A percentile compares a stretch with the other conserved stretches of the same genome.
These are phyloP conservation scores for Morone saxatilis DNA, from an alignment of 2,113 vertebrate genomes.

Conservation along the genomic window DNA sequence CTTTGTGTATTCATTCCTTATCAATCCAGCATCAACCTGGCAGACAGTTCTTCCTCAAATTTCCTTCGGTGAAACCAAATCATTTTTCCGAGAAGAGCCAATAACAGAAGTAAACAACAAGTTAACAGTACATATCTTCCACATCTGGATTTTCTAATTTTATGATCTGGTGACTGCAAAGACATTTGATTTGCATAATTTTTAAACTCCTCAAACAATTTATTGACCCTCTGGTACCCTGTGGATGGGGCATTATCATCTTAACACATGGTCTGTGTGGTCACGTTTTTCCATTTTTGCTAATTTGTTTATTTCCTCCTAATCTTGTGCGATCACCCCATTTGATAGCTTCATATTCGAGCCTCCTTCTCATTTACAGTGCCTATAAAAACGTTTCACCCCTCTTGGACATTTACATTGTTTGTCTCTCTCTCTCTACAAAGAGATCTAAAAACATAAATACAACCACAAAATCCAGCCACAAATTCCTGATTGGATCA, in stretches of 20 bases:
- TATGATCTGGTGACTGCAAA: neutral
- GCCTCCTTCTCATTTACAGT: neutral
- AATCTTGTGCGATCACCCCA: neutral
- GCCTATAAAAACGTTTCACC: no score
- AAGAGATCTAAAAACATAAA: neutral
- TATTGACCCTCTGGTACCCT: neutral
- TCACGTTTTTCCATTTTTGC: neutral
- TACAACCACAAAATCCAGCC: no score
- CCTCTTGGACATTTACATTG: neutral
- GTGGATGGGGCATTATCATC: neutral
- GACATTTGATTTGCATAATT: neutral
- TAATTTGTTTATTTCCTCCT: neutral
- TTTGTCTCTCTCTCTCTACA: neutral
- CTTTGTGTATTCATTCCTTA: neutral
- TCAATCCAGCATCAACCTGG: neutral
- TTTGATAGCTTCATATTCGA: neutral
- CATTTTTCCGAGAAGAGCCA: neutral
- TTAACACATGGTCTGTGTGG: neutral
- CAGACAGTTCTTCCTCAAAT: neutral
- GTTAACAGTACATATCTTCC: slow-evolving; percentile 2
- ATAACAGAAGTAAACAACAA: neutral
- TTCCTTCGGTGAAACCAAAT: neutral
- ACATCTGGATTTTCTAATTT: neutral
- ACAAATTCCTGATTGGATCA: neutral
- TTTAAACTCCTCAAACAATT: neutral